A percentile compares a stretch with the other conserved stretches of the same genome.
Evolutionary conservation across 2,797 vertebrate species (phyloP).

Genomic region (Thamnophis elegans): DNA sequence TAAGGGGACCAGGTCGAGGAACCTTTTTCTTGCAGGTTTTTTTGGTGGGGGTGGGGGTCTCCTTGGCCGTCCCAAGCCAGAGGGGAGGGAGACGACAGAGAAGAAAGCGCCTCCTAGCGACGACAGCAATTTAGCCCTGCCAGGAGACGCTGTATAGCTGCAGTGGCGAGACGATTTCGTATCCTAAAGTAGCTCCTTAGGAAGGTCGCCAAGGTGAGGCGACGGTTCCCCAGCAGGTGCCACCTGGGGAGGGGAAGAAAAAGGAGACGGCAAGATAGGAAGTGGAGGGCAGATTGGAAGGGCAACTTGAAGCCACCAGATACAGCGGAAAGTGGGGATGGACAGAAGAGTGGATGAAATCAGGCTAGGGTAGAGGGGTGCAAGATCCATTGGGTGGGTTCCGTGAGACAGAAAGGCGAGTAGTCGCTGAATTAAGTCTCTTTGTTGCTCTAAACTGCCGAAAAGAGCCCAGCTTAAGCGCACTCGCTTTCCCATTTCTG

Average conservation of each 20-base stretch:
- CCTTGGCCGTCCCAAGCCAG: neutral
- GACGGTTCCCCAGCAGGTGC: neutral
- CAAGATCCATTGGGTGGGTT: neutral
- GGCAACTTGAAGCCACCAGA: neutral
- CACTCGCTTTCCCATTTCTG: neutral
- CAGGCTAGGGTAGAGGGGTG: neutral
- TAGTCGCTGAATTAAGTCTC: neutral
- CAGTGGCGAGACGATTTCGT: neutral
- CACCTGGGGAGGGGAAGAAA: neutral
- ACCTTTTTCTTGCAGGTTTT: neutral
- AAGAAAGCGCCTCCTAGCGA: slow-evolving; percentile 18
- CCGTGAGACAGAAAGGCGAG: neutral
- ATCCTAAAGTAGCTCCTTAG: neutral
- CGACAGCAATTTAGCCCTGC: too few relatives aligned
- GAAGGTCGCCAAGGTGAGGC: neutral
- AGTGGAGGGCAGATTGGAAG: neutral
- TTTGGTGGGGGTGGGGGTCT: neutral
- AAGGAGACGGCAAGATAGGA: neutral
- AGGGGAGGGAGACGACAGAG: neutral
- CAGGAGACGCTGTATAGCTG: neutral
- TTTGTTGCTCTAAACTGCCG: neutral
- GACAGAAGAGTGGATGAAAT: neutral
- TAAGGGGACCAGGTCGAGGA: neutral
- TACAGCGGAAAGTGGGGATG: neutral
- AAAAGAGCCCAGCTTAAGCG: neutral